These are phyloP conservation scores for Galaxea fascicularis DNA, from an alignment of 92 coral and sea anemone species.

Conservation along the genomic window DNA sequence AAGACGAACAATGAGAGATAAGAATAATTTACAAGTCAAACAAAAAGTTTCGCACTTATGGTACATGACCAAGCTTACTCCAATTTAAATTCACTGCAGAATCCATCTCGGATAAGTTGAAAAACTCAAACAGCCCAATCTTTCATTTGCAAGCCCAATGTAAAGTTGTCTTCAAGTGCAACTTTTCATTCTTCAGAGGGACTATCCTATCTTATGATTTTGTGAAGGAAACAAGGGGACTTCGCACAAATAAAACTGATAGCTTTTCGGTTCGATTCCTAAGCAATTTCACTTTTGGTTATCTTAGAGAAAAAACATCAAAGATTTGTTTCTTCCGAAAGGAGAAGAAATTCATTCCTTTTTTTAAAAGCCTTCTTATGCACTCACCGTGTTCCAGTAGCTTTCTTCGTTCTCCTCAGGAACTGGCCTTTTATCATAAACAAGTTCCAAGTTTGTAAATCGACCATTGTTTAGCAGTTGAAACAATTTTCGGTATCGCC, in stretches of 20 bases:
- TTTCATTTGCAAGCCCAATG: background rate
- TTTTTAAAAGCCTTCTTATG: background rate
- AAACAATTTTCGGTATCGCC: background rate
- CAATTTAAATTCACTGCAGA: background rate
- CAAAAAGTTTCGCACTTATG: too few species aligned
- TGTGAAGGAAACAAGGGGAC: background rate
- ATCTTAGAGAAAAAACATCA: background rate
- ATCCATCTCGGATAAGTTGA: background rate
- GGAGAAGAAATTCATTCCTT: too few species aligned
- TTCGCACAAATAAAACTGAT: too few species aligned
- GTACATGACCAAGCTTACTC: too few species aligned
- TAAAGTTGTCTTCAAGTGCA: background rate
- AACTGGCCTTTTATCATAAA: constrained; percentile 12
- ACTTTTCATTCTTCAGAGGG: background rate
- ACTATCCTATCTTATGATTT: background rate
- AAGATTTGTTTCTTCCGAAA: background rate
- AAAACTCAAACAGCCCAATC: background rate
- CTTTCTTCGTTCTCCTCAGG: constrained; percentile 37
- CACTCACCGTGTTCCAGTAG: constrained; percentile 1
- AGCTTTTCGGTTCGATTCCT: background rate
- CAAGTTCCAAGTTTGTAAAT: background rate
- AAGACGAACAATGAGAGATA: too few species aligned
- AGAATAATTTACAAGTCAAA: too few species aligned
- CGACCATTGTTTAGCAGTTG: background rate
- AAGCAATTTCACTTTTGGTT: background rate